These are phyloP conservation scores for Eristalinus aeneus DNA, from an alignment of 2,888 invertebrate genomes.

Conservation along the genomic window DNA sequence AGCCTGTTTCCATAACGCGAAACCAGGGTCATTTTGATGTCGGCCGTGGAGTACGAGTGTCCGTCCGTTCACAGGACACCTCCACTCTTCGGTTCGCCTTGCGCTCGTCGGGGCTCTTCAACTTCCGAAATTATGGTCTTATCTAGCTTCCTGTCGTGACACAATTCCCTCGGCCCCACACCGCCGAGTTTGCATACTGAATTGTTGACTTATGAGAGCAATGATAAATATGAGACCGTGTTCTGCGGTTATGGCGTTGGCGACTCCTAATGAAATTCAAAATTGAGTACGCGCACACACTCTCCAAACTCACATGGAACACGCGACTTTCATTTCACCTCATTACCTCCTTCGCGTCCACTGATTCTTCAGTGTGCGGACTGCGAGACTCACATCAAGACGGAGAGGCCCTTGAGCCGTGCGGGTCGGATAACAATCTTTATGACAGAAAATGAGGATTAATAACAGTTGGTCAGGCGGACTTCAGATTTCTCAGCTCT, in stretches of 20 bases:
- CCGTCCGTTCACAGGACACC: slow-evolving; percentile 52
- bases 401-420: slow-evolving; percentile 22
- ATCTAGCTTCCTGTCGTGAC: slow-evolving; percentile 81
- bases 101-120: slow-evolving; percentile 54
- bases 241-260: slow-evolving; percentile 45
- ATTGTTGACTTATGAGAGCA: slow-evolving; percentile 69
- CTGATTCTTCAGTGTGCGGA: background rate
- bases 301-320: slow-evolving; percentile 67
- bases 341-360: slow-evolving; percentile 48
- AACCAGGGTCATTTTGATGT: slow-evolving; percentile 55
- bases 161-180: slow-evolving; percentile 77
- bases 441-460: slow-evolving; percentile 74
- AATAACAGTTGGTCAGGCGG: slow-evolving; percentile 72
- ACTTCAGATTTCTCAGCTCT: slow-evolving; percentile 42
- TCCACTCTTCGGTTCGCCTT: slow-evolving; percentile 39
- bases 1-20: slow-evolving; percentile 39
- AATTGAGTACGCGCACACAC: slow-evolving; percentile 68
- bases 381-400: slow-evolving; percentile 58
- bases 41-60: slow-evolving; percentile 36
- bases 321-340: slow-evolving; percentile 71
- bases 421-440: slow-evolving; percentile 72
- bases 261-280: slow-evolving; percentile 67
- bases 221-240: slow-evolving; percentile 59
- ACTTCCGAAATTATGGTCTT: slow-evolving; percentile 79
- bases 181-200: background rate